Conservation (phyloP, 2,113 vertebrate genomes). For the Neomonachus schauinslandi region DNA sequence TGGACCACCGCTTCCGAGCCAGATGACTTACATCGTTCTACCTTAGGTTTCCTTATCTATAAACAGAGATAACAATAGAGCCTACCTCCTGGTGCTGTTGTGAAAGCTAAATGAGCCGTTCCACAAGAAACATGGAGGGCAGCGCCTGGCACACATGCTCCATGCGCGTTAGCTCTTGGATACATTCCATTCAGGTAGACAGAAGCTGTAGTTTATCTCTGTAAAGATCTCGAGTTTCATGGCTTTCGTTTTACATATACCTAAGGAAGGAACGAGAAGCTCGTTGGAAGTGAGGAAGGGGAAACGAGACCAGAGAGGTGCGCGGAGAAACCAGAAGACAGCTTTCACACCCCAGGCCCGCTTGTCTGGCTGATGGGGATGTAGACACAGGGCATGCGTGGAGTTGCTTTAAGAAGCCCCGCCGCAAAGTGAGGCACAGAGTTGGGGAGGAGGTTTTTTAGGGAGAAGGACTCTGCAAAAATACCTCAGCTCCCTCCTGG, state of each 20-base stretch:
- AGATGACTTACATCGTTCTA: background rate
- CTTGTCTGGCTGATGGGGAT: no score
- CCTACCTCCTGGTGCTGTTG: background rate
- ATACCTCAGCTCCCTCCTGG: background rate
- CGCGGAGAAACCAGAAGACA: no score
- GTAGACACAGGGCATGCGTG: fast-evolving
- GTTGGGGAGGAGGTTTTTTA: background rate
- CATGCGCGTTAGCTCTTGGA: fast-evolving
- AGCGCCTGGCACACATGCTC: background rate
- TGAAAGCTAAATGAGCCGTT: background rate
- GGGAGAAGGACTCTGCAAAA: background rate
- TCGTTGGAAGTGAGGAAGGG: background rate
- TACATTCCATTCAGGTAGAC: background rate
- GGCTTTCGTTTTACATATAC: background rate
- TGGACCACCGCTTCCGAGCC: background rate
- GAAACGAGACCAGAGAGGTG: background rate
- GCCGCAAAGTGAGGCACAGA: background rate
- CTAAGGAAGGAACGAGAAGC: background rate
- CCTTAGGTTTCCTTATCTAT: background rate
- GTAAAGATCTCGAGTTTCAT: background rate
- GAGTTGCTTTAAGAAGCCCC: background rate
- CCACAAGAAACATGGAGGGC: background rate
- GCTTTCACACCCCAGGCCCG: background rate
- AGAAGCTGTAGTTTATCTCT: background rate
- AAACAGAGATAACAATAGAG: background rate